These are phyloP conservation scores for Pterois miles DNA, from an alignment of 2,797 vertebrate genomes.

Conservation along the genomic window DNA sequence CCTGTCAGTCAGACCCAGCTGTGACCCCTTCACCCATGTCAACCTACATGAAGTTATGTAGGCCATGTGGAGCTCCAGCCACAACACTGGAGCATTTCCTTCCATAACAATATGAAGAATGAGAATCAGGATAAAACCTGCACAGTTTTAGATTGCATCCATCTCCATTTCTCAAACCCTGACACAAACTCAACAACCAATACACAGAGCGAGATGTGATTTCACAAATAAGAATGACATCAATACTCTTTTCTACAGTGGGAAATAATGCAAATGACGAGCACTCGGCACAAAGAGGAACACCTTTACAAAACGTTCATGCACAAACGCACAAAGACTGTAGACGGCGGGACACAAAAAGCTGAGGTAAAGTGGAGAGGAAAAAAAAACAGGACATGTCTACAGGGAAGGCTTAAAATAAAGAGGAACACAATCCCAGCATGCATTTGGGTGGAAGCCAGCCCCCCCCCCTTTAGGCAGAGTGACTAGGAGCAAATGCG, in stretches of 20 bases:
- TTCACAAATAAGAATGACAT: slow-evolving; percentile 24
- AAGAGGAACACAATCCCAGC: slow-evolving; percentile 86
- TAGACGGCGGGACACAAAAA: slow-evolving; percentile 60
- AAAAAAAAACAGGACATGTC: slow-evolving; percentile 85
- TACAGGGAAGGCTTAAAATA: slow-evolving; percentile 89
- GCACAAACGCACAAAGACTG: slow-evolving; percentile 43
- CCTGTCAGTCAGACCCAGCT: slow-evolving; percentile 30
- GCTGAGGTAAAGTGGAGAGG: slow-evolving; percentile 54
- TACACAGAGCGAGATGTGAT: background rate
- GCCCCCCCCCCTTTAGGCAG: slow-evolving; percentile 58
- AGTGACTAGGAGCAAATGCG: slow-evolving; percentile 71
- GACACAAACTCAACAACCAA: slow-evolving; percentile 1
- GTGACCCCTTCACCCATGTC: slow-evolving; percentile 27
- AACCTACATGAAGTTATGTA: slow-evolving; percentile 25
- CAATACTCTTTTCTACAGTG: slow-evolving; percentile 9
- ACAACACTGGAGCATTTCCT: background rate
- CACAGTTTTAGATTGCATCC: background rate
- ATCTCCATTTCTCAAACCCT: background rate
- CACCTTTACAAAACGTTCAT: slow-evolving; percentile 41
- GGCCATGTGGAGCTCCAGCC: slow-evolving; percentile 7
- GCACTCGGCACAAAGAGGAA: slow-evolving; percentile 34
- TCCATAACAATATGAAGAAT: background rate
- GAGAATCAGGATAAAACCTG: background rate
- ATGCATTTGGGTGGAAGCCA: slow-evolving; percentile 82
- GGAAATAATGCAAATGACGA: slow-evolving; percentile 36